These are phyloP conservation scores for Caenorhabditis virilis DNA, from an alignment of 2,888 invertebrate genomes.

Conservation along the genomic window DNA sequence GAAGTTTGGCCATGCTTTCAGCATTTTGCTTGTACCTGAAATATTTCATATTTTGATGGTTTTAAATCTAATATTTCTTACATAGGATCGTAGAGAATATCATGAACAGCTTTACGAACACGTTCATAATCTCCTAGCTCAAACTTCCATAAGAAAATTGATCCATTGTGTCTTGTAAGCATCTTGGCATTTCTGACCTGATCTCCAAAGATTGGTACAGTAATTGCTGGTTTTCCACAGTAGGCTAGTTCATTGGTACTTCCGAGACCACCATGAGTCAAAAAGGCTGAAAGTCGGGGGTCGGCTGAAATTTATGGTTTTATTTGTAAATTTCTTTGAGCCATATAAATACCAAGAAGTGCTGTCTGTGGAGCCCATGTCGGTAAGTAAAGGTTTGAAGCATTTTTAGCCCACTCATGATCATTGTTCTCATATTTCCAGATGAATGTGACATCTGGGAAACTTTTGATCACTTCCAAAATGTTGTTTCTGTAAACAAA, in stretches of 20 bases:
- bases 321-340: constrained; percentile 24
- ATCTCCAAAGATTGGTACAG: too few species aligned
- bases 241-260: too few species aligned
- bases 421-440: too few species aligned
- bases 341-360: constrained; percentile 19
- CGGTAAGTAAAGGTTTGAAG: constrained; percentile 18
- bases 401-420: constrained; percentile 8
- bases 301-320: constrained; percentile 26
- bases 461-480: constrained; percentile 9
- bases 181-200: constrained; percentile 28
- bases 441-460: too few species aligned
- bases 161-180: constrained; percentile 25
- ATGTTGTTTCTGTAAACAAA: constrained; percentile 41
- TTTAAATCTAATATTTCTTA: too few species aligned
- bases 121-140: constrained; percentile 6
- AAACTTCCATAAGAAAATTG: constrained; percentile 9
- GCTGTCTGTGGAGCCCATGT: constrained; percentile 34
- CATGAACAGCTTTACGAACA: constrained; percentile 7
- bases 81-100: constrained; percentile 7
- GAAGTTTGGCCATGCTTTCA: constrained; percentile 7
- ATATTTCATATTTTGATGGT: too few species aligned
- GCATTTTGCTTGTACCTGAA: constrained; percentile 14
- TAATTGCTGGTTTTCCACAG: too few species aligned
- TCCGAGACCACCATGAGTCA: too few species aligned
- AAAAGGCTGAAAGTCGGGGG: too few species aligned